A percentile compares a stretch with the other conserved stretches of the same genome.
These are phyloP conservation scores for Diabrotica undecimpunctata DNA, from an alignment of 1,140 invertebrate genomes.

Conservation along the genomic window DNA sequence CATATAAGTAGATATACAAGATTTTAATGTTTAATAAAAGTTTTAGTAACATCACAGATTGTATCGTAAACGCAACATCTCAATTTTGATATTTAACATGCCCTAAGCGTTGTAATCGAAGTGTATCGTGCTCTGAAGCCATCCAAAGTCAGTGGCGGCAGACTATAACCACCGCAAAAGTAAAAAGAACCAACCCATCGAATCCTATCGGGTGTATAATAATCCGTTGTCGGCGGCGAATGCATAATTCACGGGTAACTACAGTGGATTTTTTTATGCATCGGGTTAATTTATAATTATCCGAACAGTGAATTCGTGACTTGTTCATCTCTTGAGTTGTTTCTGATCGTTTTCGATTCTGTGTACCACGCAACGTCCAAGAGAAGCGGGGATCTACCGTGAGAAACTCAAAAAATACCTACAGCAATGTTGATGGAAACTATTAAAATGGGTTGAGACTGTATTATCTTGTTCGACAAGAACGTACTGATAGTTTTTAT, in stretches of 20 bases:
- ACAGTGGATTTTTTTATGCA: conserved; percentile 16
- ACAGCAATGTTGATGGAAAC: conserved; percentile 17
- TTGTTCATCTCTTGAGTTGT: conserved; percentile 9
- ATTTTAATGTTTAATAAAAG: no score
- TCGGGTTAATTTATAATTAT: conserved; percentile 22
- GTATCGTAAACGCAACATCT: no score
- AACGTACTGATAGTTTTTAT: neutral
- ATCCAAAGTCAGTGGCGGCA: no score
- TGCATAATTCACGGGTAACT: conserved; percentile 21
- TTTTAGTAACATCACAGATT: no score
- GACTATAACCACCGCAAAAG: no score
- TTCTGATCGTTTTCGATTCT: conserved; percentile 13
- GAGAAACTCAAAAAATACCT: conserved; percentile 22
- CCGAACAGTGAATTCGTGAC: conserved; percentile 17
- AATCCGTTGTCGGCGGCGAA: neutral
- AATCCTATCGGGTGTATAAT: no score
- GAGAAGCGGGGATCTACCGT: conserved; percentile 16
- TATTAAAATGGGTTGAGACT: conserved; percentile 8
- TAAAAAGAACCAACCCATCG: no score
- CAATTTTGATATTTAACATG: no score
- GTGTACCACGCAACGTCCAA: conserved; percentile 9
- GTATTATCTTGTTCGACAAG: neutral
- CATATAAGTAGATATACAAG: no score
- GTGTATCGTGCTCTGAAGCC: no score
- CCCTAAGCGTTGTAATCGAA: no score